Base-by-base conservation (phyloP, 2,888 invertebrate genomes). In the Pyrrhosoma nymphula region DNA sequence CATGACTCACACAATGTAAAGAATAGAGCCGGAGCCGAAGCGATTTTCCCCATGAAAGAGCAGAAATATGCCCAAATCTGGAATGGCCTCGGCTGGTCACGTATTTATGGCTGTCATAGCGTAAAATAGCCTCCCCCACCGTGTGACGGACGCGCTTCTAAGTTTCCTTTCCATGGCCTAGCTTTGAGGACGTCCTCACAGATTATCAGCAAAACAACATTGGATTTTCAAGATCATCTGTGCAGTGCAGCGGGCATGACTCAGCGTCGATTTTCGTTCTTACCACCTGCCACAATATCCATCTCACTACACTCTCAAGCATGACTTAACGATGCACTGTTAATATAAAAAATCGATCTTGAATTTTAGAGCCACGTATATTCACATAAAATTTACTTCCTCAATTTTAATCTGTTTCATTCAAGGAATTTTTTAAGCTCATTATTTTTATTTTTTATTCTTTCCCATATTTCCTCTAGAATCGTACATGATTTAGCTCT, bases 1-100 rank as follows among this genome's bases (percentile, higher is more conserved):
- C 30, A 30, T 82, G 82, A 82, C 82, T 82, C 82, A 82, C 82
- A 18, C 82, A 35, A 82, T 35, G 26, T 35, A 35, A 82, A 82
- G 82, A 30, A 82, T 82, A 82, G 82, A 82, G 30, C n/a, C 30
- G 35, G 14, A 30, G 82, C 82, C 82, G 35, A 12, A 82, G 82
- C 82, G 82, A 82, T 82, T 82, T 82, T 82, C 82, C 82, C 82
- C 82, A 35, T 82, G 82, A 82, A 82, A 82, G 82, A 82, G 35
- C 82, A 18, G 35, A 82, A 82, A 35, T 82, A 35, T 82, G 82
- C 82, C 82, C 82, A 82, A 82, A 82, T 82, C 14, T 14, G 82
- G 82, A 82, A 35, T 82, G 35, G 18, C 30, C 82, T 82, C 35
- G 82, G 30, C 16, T 35, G 35, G 35, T 35, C 82, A 82, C 82